Evolutionary conservation across 2,113 vertebrate species (phyloP), one percentile per base, ranked within the genome.

Genomic region (Platichthys stellatus): DNA sequence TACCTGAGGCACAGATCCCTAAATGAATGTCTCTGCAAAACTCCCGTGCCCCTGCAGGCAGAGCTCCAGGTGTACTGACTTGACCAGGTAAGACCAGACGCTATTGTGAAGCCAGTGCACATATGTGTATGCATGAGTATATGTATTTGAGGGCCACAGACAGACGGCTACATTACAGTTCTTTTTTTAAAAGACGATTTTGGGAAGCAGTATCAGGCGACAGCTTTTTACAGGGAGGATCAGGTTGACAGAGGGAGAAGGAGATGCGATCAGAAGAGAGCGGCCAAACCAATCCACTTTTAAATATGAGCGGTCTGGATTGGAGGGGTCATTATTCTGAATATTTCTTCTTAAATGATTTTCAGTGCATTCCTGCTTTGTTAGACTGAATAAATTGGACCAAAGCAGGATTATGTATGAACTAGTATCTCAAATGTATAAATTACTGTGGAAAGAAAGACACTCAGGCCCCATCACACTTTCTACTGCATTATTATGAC

Each of bases 71-170:
- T 87, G 72, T 79, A 76, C 80, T 87, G 76, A 91, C 81, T 86
- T 86, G 83, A 89, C 82, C 89, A 86, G 89, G 91, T 90, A 88
- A 90, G 80, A 80, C 65, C 66, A 75, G 62, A 78, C 85, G 85
- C 83, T 74, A 74, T 54, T 77, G 74, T 68, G 84, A 80, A 83
- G 83, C 83, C 78, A 45, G 56, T 35, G 26, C 70, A 63, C 72
- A 53, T 0, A 6, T 49, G 38, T 63, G 72, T 80, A 63, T 64
- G 69, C 18, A 11, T 64, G 53, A 24, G 31, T 18, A 26, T 56
- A 69, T 71, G 63, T 15, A 53, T 69, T 43, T 79, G 31, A 80
- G 66, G 53, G 69, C 26, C 64, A 51, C 38, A 72, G 72, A 81
- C 68, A 31, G 31, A 31, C 5, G 28, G 28, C 31, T 31, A 75